phyloP scores from a whole-genome alignment of 2,113 vertebrate species.

The Rhinopomastus cyanomelas region DNA sequence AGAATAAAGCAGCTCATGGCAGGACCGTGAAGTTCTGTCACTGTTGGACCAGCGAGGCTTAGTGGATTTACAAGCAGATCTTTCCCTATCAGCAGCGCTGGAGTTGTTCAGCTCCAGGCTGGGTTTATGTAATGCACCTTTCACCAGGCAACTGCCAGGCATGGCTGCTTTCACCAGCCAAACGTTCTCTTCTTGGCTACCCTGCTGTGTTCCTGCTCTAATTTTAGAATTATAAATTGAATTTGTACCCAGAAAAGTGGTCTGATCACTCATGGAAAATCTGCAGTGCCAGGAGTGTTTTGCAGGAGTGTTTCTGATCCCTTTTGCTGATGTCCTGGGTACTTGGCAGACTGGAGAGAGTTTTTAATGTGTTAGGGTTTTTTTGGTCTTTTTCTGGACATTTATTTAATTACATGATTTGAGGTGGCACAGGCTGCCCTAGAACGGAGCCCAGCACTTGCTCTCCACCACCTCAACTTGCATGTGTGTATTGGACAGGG shows the following conservation, averaged over 20 bases:
- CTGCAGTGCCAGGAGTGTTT: not conserved
- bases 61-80: conserved; percentile 1
- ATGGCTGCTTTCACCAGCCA: not conserved
- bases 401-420: not conserved
- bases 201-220: not conserved
- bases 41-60: not conserved
- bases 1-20: not conserved
- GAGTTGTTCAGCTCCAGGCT: not conserved
- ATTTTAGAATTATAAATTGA: conserved; percentile 36
- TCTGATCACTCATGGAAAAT: conserved; percentile 24
- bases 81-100: not conserved
- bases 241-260: conserved; percentile 2
- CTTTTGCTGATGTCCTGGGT: not conserved
- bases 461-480: not conserved
- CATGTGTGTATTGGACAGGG: not conserved
- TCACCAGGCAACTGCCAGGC: fast-evolving
- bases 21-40: not conserved
- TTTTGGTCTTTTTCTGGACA: not conserved
- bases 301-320: not conserved
- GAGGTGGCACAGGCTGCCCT: not conserved
- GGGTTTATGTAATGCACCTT: not conserved
- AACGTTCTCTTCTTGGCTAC: conserved; percentile 15
- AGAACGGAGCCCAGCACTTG: not conserved
- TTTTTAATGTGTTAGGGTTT: not conserved
- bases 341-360: not conserved